Evolutionary conservation across 2,113 vertebrate genomes (phyloP).

Genomic region (Misgurnus anguillicaudatus): DNA sequence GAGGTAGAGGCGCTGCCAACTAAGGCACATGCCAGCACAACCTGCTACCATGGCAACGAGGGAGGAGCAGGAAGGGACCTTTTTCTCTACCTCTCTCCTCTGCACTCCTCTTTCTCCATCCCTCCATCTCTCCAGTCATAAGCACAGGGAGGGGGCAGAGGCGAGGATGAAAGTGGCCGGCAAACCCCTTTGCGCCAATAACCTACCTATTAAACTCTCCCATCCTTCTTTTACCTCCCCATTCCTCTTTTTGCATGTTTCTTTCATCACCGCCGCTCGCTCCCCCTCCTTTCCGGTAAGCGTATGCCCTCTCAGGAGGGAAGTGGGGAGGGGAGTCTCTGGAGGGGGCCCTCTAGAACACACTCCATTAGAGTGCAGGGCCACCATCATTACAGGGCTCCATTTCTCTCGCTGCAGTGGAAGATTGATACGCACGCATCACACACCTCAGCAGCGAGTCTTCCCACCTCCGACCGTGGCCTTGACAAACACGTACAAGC

Average conservation of each 20-base stretch:
- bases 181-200: constrained; percentile 8
- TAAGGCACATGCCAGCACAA: constrained; percentile 73
- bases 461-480: constrained; percentile 42
- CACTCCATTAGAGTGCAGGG: constrained; percentile 60
- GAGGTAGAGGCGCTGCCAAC: constrained; percentile 76
- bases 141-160: constrained; percentile 47
- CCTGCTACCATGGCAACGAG: constrained; percentile 76
- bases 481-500: constrained; percentile 49
- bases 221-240: constrained; percentile 33
- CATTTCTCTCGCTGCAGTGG: constrained; percentile 38
- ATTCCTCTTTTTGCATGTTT: constrained; percentile 41
- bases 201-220: constrained; percentile 25
- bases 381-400: constrained; percentile 57
- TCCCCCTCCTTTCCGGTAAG: constrained; percentile 49
- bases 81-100: constrained; percentile 52
- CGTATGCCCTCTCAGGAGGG: constrained; percentile 54
- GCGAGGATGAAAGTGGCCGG: constrained; percentile 50
- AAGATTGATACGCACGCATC: constrained; percentile 50
- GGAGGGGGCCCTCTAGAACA: constrained; percentile 57
- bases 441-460: constrained; percentile 41
- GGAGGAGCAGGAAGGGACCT: constrained; percentile 68
- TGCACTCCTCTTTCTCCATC: constrained; percentile 41
- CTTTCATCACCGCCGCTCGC: constrained; percentile 32
- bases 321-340: constrained; percentile 51
- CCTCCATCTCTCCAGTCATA: constrained; percentile 49